A percentile compares a stretch with the other conserved stretches of the same genome.
phyloP scores from a whole-genome alignment of 2,888 invertebrate genomes.

The Exocentrus adspersus region DNA sequence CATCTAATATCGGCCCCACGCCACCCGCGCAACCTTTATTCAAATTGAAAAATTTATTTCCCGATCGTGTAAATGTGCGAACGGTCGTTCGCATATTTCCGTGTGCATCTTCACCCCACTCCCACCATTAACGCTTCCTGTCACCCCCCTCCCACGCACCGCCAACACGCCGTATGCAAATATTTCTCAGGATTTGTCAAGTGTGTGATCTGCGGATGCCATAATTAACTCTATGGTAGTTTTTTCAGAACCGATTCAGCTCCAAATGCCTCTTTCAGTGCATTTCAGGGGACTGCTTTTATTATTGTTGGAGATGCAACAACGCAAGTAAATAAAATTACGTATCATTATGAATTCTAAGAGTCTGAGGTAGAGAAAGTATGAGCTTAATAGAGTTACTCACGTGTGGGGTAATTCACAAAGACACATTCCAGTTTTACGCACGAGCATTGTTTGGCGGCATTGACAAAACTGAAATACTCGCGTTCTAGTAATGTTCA shows the following conservation, averaged over 20 bases:
- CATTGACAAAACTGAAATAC: slow-evolving; percentile 57
- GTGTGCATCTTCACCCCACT: slow-evolving; percentile 44
- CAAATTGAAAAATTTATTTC: slow-evolving; percentile 51
- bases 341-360: too few relatives aligned
- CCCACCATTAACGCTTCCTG: slow-evolving; percentile 29
- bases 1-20: slow-evolving; percentile 28
- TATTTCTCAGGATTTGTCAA: slow-evolving; percentile 51
- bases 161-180: slow-evolving; percentile 48
- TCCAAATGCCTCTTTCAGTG: too few relatives aligned
- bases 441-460: slow-evolving; percentile 31
- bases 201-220: slow-evolving; percentile 46
- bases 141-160: slow-evolving; percentile 39
- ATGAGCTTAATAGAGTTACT: slow-evolving; percentile 8
- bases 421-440: slow-evolving; percentile 15
- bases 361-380: neutral
- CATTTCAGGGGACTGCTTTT: slow-evolving; percentile 26
- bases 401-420: slow-evolving; percentile 15
- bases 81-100: slow-evolving; percentile 53
- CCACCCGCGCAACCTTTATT: slow-evolving; percentile 39
- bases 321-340: too few relatives aligned
- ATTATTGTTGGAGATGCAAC: slow-evolving; percentile 13
- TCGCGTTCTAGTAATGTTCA: slow-evolving; percentile 54
- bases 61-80: slow-evolving; percentile 53
- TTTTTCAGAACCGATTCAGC: too few relatives aligned
- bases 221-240: slow-evolving; percentile 45